Evolutionary conservation across 2,113 vertebrate genomes (phyloP).

Genomic region (Phrynosoma platyrhinos): DNA sequence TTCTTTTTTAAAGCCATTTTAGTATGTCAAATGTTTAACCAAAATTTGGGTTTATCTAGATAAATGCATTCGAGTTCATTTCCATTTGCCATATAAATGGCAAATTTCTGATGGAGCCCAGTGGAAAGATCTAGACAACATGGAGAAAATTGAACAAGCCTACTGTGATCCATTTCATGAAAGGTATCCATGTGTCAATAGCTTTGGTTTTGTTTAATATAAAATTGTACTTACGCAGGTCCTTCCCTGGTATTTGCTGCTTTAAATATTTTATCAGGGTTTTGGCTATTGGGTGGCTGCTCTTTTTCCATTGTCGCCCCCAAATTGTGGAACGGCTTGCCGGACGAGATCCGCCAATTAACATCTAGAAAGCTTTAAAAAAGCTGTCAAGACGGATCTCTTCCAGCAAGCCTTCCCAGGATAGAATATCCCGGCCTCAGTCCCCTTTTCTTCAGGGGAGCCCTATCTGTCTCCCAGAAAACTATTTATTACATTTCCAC

Average conservation of each 20-base stretch:
- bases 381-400: too few species aligned
- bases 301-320: too few species aligned
- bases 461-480: too few species aligned
- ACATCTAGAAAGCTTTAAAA: too few species aligned
- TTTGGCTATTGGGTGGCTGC: neutral
- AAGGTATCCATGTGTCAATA: slow-evolving; percentile 64
- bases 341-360: too few species aligned
- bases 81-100: slow-evolving; percentile 92
- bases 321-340: too few species aligned
- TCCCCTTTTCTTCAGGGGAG: too few species aligned
- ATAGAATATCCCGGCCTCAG: too few species aligned
- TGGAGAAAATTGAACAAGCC: slow-evolving; percentile 87
- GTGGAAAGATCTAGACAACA: slow-evolving; percentile 86
- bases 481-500: too few species aligned
- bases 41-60: slow-evolving; percentile 71
- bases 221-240: neutral
- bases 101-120: slow-evolving; percentile 78
- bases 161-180: slow-evolving; percentile 82
- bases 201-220: slow-evolving; percentile 7
- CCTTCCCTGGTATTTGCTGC: neutral
- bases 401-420: too few species aligned
- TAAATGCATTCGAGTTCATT: slow-evolving; percentile 87
- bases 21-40: neutral
- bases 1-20: neutral
- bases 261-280: neutral